phyloP scores from a whole-genome alignment of 2,797 vertebrate species.

The Danio jaintianensis region DNA sequence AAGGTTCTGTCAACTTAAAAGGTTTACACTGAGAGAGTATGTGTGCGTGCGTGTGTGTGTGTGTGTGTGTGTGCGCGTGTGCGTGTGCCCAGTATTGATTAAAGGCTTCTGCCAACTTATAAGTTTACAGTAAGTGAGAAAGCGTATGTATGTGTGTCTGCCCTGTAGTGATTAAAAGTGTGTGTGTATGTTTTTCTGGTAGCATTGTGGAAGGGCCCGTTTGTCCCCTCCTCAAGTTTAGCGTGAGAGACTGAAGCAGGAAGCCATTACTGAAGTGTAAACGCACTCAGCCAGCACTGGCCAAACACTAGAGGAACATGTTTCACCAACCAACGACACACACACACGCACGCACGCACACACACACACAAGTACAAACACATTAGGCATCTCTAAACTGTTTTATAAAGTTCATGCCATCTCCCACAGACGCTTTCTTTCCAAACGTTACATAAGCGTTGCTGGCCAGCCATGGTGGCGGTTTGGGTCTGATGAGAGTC shows the following conservation, averaged over 20 bases:
- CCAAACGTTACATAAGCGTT: conserved; percentile 70
- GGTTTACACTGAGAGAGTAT: too few species aligned
- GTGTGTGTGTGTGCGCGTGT: not conserved
- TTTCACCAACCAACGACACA: conserved; percentile 59
- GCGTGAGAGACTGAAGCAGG: conserved; percentile 73
- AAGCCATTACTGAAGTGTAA: conserved; percentile 79
- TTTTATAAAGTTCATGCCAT: conserved; percentile 51
- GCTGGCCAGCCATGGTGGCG: conserved; percentile 68
- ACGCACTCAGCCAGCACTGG: conserved; percentile 74
- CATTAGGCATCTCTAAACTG: conserved; percentile 31
- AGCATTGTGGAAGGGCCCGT: conserved; percentile 53
- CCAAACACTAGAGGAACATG: conserved; percentile 75
- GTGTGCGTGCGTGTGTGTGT: not conserved
- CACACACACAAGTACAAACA: conserved; percentile 57
- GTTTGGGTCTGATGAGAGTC: conserved; percentile 75
- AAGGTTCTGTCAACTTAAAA: not conserved
- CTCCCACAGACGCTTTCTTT: conserved; percentile 57
- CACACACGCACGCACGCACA: conserved; percentile 46
- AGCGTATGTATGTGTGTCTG: not conserved
- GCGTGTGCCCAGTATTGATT: not conserved
- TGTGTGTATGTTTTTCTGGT: conserved; percentile 25
- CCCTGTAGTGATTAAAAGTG: not conserved
- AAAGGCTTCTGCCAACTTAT: not conserved
- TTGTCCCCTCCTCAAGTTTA: conserved; percentile 59
- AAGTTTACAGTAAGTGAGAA: too few species aligned